Evolutionary conservation across 2,888 invertebrate species (phyloP).

Genomic region (Pegoplata infirma): DNA sequence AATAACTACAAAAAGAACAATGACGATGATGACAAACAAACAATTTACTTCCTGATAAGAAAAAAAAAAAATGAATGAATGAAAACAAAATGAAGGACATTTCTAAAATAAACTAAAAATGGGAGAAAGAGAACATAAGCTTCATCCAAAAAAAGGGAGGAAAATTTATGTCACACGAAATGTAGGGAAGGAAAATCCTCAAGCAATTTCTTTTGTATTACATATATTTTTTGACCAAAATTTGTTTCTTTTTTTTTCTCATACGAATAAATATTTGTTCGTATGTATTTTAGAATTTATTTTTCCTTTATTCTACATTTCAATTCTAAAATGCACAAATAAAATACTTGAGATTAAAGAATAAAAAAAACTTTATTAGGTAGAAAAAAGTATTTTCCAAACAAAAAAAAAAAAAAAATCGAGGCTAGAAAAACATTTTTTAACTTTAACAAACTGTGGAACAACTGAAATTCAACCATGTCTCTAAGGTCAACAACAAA

Average conservation of each 20-base stretch:
- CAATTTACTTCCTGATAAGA: conserved; percentile 47
- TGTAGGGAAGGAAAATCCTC: conserved; percentile 6
- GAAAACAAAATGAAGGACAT: conserved; percentile 29
- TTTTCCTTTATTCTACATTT: conserved; percentile 8
- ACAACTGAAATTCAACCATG: conserved; percentile 27
- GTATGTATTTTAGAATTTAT: neutral
- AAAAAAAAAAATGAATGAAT: too few relatives aligned
- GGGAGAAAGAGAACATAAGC: neutral
- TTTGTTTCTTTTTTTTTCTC: conserved; percentile 12
- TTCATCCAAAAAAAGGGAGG: neutral
- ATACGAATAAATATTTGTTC: neutral
- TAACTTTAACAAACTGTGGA: conserved; percentile 12
- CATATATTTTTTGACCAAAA: conserved; percentile 13
- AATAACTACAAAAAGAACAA: conserved; percentile 1
- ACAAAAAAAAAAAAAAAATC: neutral
- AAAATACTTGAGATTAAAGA: conserved; percentile 14
- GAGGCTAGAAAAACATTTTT: conserved; percentile 31
- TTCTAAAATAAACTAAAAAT: conserved; percentile 7
- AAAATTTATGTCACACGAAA: neutral
- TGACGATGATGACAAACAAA: conserved; percentile 41
- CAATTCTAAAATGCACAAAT: conserved; percentile 26
- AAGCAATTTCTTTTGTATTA: conserved; percentile 26
- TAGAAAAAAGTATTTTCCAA: conserved; percentile 19
- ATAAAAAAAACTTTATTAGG: conserved; percentile 28
- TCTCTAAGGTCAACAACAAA: conserved; percentile 33